phyloP scores from a whole-genome alignment of 2,113 vertebrate species.

The Puntigrus tetrazona region DNA sequence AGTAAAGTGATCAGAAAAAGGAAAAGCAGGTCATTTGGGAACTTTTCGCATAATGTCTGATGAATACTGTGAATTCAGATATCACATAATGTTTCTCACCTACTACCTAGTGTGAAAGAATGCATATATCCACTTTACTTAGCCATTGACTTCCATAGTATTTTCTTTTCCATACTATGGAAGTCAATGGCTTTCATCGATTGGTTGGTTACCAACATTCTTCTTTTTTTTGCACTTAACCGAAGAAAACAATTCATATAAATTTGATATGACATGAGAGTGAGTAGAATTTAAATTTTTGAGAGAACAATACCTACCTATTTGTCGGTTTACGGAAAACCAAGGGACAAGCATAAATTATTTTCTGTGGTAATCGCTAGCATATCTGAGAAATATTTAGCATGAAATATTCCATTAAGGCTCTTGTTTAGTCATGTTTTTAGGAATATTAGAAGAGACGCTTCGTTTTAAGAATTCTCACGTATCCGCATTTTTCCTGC shows the following conservation, averaged over 20 bases:
- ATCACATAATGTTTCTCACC: background rate
- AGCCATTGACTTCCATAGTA: background rate
- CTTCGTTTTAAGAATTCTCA: slow-evolving; percentile 27
- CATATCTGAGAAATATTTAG: background rate
- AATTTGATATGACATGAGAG: background rate
- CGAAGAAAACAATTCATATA: background rate
- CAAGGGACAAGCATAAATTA: background rate
- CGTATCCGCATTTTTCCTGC: slow-evolving; percentile 54
- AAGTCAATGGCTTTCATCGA: background rate
- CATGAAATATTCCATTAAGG: background rate
- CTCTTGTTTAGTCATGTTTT: background rate
- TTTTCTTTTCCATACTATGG: background rate
- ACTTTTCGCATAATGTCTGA: background rate
- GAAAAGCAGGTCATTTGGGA: background rate
- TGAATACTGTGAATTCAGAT: background rate
- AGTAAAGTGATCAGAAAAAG: background rate
- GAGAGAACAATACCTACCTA: background rate
- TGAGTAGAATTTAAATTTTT: background rate
- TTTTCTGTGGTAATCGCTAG: slow-evolving; percentile 8
- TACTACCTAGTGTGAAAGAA: background rate
- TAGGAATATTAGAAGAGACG: background rate
- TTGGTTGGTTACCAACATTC: background rate
- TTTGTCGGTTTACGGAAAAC: background rate
- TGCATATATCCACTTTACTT: background rate
- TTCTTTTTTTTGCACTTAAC: background rate